These are phyloP conservation scores for Parus major DNA, from an alignment of 2,113 vertebrate species.

Conservation along the genomic window DNA sequence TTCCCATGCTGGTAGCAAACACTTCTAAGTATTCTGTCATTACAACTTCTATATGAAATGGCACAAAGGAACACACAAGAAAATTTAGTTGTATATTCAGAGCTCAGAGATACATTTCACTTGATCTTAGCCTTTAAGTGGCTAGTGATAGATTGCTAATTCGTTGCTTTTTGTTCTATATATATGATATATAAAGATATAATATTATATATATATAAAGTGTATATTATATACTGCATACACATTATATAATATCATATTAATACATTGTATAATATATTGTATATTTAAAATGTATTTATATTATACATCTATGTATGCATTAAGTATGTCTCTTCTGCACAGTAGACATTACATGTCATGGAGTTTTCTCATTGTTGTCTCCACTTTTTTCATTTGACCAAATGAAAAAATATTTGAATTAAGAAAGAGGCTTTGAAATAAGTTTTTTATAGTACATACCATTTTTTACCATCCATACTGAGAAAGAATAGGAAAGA, in stretches of 20 bases:
- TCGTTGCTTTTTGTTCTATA: neutral
- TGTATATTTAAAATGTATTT: neutral
- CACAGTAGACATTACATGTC: neutral
- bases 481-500: neutral
- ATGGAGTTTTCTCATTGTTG: neutral
- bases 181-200: neutral
- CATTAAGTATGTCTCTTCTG: neutral
- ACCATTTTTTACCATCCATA: neutral
- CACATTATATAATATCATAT: neutral
- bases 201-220: neutral
- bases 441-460: neutral
- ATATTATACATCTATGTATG: neutral
- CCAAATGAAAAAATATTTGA: neutral
- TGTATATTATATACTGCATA: neutral
- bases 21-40: neutral
- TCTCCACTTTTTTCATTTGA: neutral
- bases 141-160: neutral
- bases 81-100: neutral
- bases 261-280: no score
- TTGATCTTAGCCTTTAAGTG: neutral
- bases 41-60: neutral
- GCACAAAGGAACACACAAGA: neutral
- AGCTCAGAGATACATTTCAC: neutral
- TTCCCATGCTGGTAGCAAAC: neutral
- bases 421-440: neutral